Evolutionary conservation across 2,797 vertebrate species (phyloP).

Genomic region (Peromyscus melanophrys): DNA sequence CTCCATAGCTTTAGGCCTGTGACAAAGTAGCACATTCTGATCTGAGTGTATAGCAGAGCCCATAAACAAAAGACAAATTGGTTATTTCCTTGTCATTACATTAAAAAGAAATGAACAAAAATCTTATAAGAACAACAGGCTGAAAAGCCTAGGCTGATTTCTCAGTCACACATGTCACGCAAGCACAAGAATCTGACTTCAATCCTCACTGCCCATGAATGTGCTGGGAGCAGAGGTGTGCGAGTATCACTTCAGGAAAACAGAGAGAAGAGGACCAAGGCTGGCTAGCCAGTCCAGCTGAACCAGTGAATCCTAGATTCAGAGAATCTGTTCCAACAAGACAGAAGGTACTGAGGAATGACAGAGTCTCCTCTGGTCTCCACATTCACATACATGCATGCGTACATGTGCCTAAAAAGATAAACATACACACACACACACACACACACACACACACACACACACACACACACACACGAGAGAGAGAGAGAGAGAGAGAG

Average conservation of each 20-base stretch:
- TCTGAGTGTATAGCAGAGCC: neutral
- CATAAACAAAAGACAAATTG: neutral
- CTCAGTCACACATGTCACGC: neutral
- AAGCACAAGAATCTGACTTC: neutral
- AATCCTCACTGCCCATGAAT: neutral
- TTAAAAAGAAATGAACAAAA: neutral
- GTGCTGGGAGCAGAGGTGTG: neutral
- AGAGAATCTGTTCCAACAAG: neutral
- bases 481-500: too few species aligned
- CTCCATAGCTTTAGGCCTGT: neutral
- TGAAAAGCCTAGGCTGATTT: too few species aligned
- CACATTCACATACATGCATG: neutral
- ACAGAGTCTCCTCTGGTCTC: neutral
- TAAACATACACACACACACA: neutral
- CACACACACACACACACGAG: too few species aligned
- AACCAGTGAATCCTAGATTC: neutral
- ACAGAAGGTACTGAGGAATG: too few species aligned
- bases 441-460: neutral
- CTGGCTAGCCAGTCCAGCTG: neutral
- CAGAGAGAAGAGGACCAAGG: neutral
- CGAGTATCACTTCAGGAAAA: neutral
- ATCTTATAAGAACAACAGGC: neutral
- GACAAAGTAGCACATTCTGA: neutral
- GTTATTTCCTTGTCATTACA: neutral
- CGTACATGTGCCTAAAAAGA: neutral